Conservation (phyloP, 2,797 vertebrate species). For the Ciconia nigra region DNA sequence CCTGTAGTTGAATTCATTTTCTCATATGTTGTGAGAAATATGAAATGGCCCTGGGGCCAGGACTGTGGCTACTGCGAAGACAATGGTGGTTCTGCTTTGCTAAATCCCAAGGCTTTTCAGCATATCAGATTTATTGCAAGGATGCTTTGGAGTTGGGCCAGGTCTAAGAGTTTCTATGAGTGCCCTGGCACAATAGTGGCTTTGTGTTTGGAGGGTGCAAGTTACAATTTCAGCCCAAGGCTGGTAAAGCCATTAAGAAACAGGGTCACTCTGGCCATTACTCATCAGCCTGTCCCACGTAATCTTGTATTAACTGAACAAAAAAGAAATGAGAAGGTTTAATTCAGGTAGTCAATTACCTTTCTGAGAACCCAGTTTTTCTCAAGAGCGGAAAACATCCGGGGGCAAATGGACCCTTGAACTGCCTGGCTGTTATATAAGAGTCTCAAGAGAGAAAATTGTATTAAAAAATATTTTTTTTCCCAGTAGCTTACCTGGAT, state of each 20-base stretch:
- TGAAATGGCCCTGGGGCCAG: background rate
- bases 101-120: background rate
- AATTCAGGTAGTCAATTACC: background rate
- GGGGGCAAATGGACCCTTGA: background rate
- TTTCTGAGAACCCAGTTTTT: background rate
- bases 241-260: background rate
- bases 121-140: background rate
- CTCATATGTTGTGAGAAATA: background rate
- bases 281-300: background rate
- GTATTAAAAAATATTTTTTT: background rate
- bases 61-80: background rate
- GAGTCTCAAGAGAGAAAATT: background rate
- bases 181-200: background rate
- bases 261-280: background rate
- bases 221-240: background rate
- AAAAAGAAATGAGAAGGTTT: background rate
- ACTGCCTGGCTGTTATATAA: background rate
- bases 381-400: background rate
- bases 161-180: background rate
- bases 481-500: conserved; percentile 74
- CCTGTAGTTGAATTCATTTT: background rate
- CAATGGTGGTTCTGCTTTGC: background rate
- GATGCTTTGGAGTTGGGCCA: background rate
- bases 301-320: background rate
- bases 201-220: background rate